Conservation (phyloP, 2,888 invertebrate species). For the Spatulosminthurus flaviceps region DNA sequence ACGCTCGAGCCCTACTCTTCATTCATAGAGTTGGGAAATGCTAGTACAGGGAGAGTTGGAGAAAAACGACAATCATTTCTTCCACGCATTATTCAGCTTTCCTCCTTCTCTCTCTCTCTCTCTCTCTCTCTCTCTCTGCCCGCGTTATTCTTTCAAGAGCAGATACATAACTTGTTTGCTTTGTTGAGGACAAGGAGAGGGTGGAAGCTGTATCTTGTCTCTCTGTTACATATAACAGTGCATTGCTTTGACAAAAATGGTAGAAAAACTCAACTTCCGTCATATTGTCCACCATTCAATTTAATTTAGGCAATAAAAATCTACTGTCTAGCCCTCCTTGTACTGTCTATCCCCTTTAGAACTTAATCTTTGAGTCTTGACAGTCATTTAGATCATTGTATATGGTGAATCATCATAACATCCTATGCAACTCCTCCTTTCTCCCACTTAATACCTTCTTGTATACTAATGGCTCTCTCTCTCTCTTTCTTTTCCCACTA, state of each 20-base stretch:
- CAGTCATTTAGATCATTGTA: not conserved
- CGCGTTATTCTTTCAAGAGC: no score
- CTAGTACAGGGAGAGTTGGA: no score
- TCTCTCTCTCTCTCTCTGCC: conserved; percentile 27
- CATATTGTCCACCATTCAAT: conserved; percentile 30
- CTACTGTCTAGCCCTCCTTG: not conserved
- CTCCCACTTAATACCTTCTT: conserved; percentile 13
- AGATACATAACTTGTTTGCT: no score
- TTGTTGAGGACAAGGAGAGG: no score
- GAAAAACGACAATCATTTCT: no score
- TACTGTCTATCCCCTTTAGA: not conserved
- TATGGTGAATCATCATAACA: not conserved
- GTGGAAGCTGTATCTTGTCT: no score
- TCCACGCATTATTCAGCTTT: not conserved
- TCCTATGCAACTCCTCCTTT: not conserved
- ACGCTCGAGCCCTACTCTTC: no score
- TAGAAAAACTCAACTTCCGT: not conserved
- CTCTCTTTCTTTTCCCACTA: no score
- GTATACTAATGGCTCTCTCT: not conserved
- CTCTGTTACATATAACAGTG: no score
- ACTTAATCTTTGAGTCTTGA: not conserved
- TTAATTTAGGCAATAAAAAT: conserved; percentile 27
- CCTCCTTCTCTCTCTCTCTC: conserved; percentile 19
- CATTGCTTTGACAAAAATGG: not conserved
- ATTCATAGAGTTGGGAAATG: no score